These are phyloP conservation scores for Pollimyrus isidori DNA, from an alignment of 2,113 vertebrate species.

Conservation along the genomic window DNA sequence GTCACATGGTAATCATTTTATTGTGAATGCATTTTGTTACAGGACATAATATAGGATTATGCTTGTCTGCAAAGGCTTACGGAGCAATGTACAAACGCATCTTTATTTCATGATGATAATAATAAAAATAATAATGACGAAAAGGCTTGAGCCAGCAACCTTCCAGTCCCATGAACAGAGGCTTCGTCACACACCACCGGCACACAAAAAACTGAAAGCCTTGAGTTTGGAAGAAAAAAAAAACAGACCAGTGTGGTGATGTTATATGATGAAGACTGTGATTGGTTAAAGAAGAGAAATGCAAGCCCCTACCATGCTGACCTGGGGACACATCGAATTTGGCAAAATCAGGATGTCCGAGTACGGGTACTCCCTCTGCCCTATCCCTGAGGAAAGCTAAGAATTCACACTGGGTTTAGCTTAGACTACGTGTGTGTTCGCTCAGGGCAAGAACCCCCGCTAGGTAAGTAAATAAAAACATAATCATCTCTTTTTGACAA, in stretches of 20 bases:
- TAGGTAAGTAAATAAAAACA: neutral
- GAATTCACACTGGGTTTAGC: neutral
- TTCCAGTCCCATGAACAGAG: neutral
- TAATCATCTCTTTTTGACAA: neutral
- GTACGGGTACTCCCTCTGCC: neutral
- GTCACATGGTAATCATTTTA: neutral
- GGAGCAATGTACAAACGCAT: neutral
- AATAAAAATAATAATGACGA: neutral
- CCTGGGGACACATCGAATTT: neutral
- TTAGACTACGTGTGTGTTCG: neutral
- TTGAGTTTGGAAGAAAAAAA: neutral
- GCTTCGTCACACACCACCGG: neutral
- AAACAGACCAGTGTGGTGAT: neutral
- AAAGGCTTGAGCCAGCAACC: neutral
- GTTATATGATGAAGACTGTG: neutral
- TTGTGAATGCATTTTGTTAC: neutral
- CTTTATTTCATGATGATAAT: neutral
- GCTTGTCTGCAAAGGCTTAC: neutral
- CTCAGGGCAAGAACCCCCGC: neutral
- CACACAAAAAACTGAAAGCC: neutral
- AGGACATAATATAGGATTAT: neutral
- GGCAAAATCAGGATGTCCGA: neutral
- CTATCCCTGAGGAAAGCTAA: neutral
- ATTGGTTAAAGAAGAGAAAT: neutral
- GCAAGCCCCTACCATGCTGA: neutral